A percentile compares a stretch with the other conserved stretches of the same genome.
These are phyloP conservation scores for Corythaeola cristata DNA, from an alignment of 2,113 vertebrate species.

Conservation along the genomic window DNA sequence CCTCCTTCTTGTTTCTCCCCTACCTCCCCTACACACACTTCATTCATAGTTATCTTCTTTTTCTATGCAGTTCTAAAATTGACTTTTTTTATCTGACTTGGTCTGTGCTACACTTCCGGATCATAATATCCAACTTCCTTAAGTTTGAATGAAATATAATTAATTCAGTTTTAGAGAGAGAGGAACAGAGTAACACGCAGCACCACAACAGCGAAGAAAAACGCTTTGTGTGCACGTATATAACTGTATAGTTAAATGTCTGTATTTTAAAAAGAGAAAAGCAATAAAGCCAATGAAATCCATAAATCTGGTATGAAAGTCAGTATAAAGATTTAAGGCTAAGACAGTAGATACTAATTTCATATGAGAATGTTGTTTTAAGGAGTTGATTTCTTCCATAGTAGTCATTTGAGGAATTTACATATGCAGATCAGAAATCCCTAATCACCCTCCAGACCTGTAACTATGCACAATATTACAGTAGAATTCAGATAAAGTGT, in stretches of 20 bases:
- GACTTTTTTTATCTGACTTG: background rate
- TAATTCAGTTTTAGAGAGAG: background rate
- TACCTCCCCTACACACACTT: too few species aligned
- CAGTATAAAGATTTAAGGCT: background rate
- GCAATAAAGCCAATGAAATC: background rate
- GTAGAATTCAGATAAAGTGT: background rate
- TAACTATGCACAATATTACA: background rate
- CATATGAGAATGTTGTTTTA: background rate
- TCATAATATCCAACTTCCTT: background rate
- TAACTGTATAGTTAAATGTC: background rate
- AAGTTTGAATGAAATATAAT: background rate
- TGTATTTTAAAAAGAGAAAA: background rate
- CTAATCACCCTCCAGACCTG: background rate
- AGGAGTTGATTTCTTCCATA: background rate
- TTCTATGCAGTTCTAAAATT: background rate
- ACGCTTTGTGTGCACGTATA: accelerated
- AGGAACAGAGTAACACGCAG: background rate
- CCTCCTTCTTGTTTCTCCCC: background rate
- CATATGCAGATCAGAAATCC: background rate
- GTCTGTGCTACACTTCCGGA: background rate
- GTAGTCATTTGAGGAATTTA: background rate
- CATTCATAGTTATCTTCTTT: background rate
- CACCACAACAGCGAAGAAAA: background rate
- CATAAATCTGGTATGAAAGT: background rate
- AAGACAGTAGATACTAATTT: background rate